phyloP scores from a whole-genome alignment of 1,140 invertebrate genomes.

The Heliconius congener region DNA sequence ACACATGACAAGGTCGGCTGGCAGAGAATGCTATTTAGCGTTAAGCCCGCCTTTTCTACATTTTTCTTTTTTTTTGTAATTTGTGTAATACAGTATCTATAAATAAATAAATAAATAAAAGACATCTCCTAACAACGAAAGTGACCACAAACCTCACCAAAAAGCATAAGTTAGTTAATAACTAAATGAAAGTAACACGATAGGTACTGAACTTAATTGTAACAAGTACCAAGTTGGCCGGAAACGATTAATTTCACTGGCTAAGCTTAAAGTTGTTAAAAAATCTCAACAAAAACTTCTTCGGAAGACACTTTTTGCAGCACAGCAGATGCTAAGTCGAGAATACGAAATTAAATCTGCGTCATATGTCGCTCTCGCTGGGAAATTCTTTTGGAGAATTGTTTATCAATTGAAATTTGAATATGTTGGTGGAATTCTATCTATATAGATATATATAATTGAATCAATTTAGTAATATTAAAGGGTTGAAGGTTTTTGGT shows the following conservation, averaged over 20 bases:
- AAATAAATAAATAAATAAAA: too few species aligned
- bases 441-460: not conserved
- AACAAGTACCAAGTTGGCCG: not conserved
- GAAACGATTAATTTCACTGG: conserved; percentile 26
- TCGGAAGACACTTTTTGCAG: conserved; percentile 34
- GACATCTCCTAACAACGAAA: not conserved
- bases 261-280: conserved; percentile 26
- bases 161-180: not conserved
- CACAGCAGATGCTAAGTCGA: conserved; percentile 31
- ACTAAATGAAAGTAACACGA: not conserved
- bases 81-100: too few species aligned
- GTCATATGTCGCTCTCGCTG: conserved; percentile 20
- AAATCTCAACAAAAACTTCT: conserved; percentile 20
- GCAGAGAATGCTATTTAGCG: too few species aligned
- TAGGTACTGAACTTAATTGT: not conserved
- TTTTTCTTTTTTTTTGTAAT: too few species aligned
- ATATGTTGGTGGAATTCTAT: not conserved
- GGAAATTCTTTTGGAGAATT: not conserved
- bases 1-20: too few species aligned
- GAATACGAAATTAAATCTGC: conserved; percentile 39
- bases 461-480: not conserved
- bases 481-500: not conserved
- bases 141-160: not conserved
- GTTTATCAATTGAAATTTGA: conserved; percentile 4
- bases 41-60: too few species aligned